Percentiles rank a stretch among this genome's conserved stretches.
These are phyloP conservation scores for Setophaga petechia DNA, from an alignment of 2,113 vertebrate species.

Conservation along the genomic window DNA sequence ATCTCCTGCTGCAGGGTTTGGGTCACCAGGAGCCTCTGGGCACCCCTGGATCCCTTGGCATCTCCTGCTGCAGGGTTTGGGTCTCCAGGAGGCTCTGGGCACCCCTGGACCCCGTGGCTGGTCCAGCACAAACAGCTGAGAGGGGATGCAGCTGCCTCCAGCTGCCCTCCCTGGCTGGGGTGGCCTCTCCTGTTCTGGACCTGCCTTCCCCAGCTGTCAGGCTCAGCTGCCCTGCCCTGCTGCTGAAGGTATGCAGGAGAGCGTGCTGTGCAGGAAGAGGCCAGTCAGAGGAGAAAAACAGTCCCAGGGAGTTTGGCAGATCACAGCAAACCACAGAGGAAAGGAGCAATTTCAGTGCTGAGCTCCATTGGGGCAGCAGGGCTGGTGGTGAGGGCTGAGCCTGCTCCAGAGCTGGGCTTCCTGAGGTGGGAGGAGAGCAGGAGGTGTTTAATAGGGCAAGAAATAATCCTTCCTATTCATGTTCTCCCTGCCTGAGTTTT, in stretches of 20 bases:
- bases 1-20: not conserved
- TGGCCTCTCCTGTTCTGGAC: not conserved
- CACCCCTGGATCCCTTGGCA: fast-evolving
- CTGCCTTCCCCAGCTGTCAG: not conserved
- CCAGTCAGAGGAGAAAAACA: not conserved
- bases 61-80: not conserved
- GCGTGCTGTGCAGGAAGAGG: slow-evolving; percentile 30
- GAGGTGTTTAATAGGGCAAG: not conserved
- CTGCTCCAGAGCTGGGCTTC: not conserved
- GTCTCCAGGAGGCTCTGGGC: not conserved
- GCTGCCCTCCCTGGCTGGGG: not conserved
- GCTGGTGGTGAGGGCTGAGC: not conserved
- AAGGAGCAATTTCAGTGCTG: not conserved
- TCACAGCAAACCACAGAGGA: not conserved
- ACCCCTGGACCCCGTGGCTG: fast-evolving
- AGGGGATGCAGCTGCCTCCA: slow-evolving; percentile 4
- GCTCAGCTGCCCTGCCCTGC: not conserved
- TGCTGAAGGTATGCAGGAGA: slow-evolving; percentile 8
- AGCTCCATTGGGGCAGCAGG: fast-evolving
- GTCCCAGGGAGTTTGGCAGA: not conserved
- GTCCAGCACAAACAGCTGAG: not conserved
- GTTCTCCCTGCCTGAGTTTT: not conserved
- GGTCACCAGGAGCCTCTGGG: not conserved
- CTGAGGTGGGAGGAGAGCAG: not conserved
- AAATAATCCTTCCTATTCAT: not conserved